Conservation (phyloP, 2,797 vertebrate species). For the Coreius guichenoti region DNA sequence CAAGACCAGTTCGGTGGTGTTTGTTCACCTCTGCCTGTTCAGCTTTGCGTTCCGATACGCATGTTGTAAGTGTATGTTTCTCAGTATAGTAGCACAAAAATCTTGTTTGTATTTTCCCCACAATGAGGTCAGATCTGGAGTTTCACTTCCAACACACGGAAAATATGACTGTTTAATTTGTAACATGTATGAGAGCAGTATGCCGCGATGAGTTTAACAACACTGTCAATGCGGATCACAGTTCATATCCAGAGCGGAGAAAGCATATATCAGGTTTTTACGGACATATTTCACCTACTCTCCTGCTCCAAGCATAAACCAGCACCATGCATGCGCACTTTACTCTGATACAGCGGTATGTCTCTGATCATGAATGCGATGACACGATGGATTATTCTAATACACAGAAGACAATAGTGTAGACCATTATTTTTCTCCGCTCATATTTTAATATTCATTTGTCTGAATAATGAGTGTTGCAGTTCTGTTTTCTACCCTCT, state of each 20-base stretch:
- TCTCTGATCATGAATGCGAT: background rate
- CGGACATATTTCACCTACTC: background rate
- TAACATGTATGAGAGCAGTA: background rate
- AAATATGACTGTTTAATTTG: background rate
- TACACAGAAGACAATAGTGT: too few species aligned
- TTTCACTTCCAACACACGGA: background rate
- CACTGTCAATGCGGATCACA: background rate
- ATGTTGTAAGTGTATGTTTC: too few species aligned
- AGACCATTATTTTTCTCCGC: too few species aligned
- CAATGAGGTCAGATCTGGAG: background rate
- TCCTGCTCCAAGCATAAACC: background rate
- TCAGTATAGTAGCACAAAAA: background rate
- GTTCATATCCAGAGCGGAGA: background rate
- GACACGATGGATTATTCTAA: too few species aligned
- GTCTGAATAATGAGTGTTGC: too few species aligned
- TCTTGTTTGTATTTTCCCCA: background rate
- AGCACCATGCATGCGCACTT: too few species aligned
- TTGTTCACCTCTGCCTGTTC: too few species aligned
- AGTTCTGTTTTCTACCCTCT: too few species aligned
- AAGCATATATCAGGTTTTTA: background rate
- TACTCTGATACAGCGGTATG: background rate
- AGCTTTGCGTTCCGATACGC: too few species aligned
- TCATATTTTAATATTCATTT: too few species aligned
- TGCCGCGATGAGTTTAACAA: background rate
- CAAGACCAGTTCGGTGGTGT: background rate